Base-by-base conservation (phyloP, 2,888 invertebrate genomes). In the Ferdinandea cuprea region DNA sequence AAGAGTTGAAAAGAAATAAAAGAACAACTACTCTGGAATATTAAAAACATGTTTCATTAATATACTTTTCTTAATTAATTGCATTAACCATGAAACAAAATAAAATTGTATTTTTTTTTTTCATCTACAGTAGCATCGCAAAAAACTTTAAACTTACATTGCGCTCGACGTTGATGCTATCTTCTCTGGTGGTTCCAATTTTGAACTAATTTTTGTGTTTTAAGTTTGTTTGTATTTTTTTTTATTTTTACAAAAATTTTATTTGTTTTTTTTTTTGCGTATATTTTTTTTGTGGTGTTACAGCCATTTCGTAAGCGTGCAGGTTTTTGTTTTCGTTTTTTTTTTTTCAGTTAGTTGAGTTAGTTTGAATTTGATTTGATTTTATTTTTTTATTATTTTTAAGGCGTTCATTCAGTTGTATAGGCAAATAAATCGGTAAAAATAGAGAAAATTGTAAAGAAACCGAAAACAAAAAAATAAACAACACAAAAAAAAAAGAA, bases 101-200 rank as follows among this genome's bases (percentile, higher is more conserved):
- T 2, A 37, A 50, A 42, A 9, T 52, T 35, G 44, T 28, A n/a
- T n/a, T n/a, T n/a, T n/a, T n/a, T n/a, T n/a, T 25, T 3, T 25
- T 25, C 5, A 11, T 78, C 83, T 83, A 78, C 48, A 63, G 44
- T 44, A 68, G 83, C 83, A 78, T 83, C 78, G 54, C 72, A 72
- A 78, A 21, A 4, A 84, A 85, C 80, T 25, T 78, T 74, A 84
- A 85, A 88, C 88, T 88, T 88, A 88, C 88, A 87, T 87, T 86
- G 87, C 87, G 79, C 87, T 86, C 77, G 88, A 87, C 85, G 87
- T 87, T 85, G 88, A 86, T 85, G 87, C 85, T 84, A 87, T 86
- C 86, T 88, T 87, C 86, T 88, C 87, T 80, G 87, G 87, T 85
- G 86, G 86, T 87, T 88, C 88, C 88, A 88, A 87, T 87, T 88